Evolutionary conservation across 2,113 vertebrate genomes (phyloP), one percentile per base, ranked within the genome.

Genomic region (Oriolus oriolus): DNA sequence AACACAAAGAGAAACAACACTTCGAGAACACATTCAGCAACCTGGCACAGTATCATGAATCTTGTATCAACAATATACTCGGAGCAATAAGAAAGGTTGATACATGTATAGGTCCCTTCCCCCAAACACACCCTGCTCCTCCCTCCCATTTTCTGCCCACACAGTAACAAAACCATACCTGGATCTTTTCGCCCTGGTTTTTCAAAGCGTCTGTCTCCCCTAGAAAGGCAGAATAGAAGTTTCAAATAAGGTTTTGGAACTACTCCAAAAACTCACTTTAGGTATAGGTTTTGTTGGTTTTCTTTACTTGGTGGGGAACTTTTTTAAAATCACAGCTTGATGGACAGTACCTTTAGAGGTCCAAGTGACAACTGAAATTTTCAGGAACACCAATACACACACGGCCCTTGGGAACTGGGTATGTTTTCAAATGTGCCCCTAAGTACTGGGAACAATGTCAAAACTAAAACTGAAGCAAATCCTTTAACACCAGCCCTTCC

Each of bases 161-260:
- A 92, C 60, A 96, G 59, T 75, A 96, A 96, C 68, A 95, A 98
- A 96, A 86, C 84, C 98, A 98, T 98, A 99, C 99, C 99, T 99
- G 99, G 98, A 96, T 99, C 99, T 99, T 99, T 99, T 97, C 99
- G 98, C 96, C 98, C 99, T 98, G 99, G 99, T 98, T 99, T 99
- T 98, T 99, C 99, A 99, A 99, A 99, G 97, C 99, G 98, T 97
- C 99, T 98, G 97, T 99, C 99, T 96, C 99, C 99, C 98, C 99
- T 99, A 95, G 94, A 93, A 97, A 87, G 96, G 80, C 86, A 96
- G 95, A 97, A 97, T 27, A 91, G 59, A 91, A 92, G 85, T 97
- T 97, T 98, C 91, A 97, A 97, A 89, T 84, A 89, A 92, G 75
- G 71, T 87, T 69, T 93, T 91, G 31, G 74, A 91, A 95, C 33